Evolutionary conservation across 2,113 vertebrate species (phyloP), one percentile per base, ranked within the genome.

Genomic region (Lagopus muta): DNA sequence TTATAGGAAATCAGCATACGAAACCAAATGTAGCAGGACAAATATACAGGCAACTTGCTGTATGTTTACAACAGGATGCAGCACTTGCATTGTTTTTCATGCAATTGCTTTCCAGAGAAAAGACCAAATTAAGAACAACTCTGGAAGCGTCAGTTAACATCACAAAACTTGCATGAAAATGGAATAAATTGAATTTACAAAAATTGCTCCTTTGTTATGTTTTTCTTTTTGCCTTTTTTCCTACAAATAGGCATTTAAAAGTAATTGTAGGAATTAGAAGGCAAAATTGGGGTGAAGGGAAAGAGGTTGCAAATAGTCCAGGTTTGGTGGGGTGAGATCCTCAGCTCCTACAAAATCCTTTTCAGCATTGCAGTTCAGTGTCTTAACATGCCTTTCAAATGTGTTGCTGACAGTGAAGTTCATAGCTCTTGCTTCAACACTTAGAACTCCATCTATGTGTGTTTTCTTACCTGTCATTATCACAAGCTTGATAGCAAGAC

Each of bases 61-160:
- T 40, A 7, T 24, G 10, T 27, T 86, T 73, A 36, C 24, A 66
- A 16, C 16, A 50, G 55, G 38, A 32, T 57, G 47, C 32, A 57
- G 15, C 2, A 55, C 52, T 48, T 20, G 1, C 16, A 0, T 40
- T 82, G 5, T 1, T 38, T 82, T 57, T 80, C 2, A 2, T 47
- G 45, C 18, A 11, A 7, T 18, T 74, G 13, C 14, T 34, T 92
- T 80, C 8, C 38, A 47, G 30, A 80, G 42, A 70, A 80, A 86
- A 71, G 20, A 17, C 4, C 32, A 17, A 42, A 28, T 71, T 81
- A 62, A 32, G 79, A 34, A 20, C 25, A 24, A 34, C 48, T 52
- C 54, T 85, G 32, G 32, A 82, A 47, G 10, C 7, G 2, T 45
- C 52, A 42, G 43, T 60, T 85, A 21, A 10, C n/a, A 7, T 30